These are phyloP conservation scores for Fulica atra DNA, from an alignment of 2,113 vertebrate species.

Conservation along the genomic window DNA sequence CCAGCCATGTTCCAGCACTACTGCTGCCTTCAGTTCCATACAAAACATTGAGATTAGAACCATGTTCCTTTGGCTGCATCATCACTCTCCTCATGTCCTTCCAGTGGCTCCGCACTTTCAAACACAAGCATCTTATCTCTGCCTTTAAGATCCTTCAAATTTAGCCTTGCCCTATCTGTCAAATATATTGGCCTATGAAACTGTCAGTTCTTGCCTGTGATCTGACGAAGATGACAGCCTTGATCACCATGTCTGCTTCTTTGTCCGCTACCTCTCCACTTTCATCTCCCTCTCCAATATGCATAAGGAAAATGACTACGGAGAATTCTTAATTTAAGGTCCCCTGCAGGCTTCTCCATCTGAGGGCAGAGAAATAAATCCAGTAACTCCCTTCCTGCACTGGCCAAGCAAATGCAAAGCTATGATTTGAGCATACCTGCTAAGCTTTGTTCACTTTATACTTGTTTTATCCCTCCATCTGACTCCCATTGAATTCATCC, in stretches of 20 bases:
- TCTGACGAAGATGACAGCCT: not conserved
- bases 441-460: not conserved
- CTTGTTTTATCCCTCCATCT: not conserved
- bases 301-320: not conserved
- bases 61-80: not conserved
- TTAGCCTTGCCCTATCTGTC: not conserved
- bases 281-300: not conserved
- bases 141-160: not conserved
- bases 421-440: not conserved
- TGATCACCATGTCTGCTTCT: not conserved
- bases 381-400: not conserved
- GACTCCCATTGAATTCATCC: not conserved
- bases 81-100: not conserved
- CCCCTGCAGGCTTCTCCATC: not conserved
- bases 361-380: not conserved
- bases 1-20: not conserved
- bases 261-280: not conserved
- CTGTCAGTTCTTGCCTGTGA: not conserved
- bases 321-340: not conserved
- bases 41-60: not conserved
- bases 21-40: not conserved
- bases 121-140: not conserved
- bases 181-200: slow-evolving; percentile 12
- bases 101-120: not conserved
- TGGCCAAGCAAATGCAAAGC: not conserved